phyloP scores from a whole-genome alignment of 2,797 vertebrate genomes.

The Pseudochirops cupreus region DNA sequence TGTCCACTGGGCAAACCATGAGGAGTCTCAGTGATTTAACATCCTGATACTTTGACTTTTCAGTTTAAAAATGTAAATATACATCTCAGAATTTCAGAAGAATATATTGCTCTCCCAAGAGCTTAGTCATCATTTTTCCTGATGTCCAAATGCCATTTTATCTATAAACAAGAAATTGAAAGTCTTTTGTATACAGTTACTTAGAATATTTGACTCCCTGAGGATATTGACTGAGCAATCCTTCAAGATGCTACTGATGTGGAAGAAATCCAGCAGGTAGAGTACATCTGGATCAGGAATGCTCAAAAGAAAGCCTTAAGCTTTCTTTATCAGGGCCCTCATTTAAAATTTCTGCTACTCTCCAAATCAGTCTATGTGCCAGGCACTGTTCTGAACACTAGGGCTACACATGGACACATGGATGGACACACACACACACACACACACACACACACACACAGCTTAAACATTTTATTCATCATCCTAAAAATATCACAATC shows the following conservation, averaged over 20 bases:
- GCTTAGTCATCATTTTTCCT: constrained; percentile 25
- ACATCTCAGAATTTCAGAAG: constrained; percentile 33
- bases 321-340: background rate
- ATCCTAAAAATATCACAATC: background rate
- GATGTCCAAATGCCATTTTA: constrained; percentile 28
- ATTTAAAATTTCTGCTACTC: background rate
- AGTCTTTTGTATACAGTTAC: constrained; percentile 18
- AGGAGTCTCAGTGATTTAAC: constrained; percentile 10
- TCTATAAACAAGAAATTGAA: constrained; percentile 26
- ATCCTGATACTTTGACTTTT: background rate
- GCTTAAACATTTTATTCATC: background rate
- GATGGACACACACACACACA: too few species aligned
- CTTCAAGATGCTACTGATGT: background rate
- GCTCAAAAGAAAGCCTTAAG: background rate
- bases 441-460: background rate
- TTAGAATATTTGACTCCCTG: constrained; percentile 5
- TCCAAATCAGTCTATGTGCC: background rate
- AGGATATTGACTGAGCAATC: background rate
- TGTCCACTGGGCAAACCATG: background rate
- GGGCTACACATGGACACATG: background rate
- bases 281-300: background rate
- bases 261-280: background rate
- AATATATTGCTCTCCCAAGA: constrained; percentile 22
- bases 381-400: background rate
- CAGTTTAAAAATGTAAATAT: background rate